Conservation (phyloP, 1,140 invertebrate species). For the Pseudomyrmex cubaensis region DNA sequence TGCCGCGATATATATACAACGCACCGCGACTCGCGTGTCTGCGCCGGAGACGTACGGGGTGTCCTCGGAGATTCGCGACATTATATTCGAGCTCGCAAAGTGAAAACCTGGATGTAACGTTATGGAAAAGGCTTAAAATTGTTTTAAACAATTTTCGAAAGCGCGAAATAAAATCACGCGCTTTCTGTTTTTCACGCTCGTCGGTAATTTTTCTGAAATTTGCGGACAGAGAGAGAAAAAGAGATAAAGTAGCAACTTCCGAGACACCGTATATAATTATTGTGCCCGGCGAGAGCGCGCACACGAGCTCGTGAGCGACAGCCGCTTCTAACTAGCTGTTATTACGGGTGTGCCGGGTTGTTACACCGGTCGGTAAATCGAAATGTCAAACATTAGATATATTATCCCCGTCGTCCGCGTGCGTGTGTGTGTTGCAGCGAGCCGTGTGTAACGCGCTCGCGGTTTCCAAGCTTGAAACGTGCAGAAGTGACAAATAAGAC, state of each 20-base stretch:
- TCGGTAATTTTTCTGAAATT: not conserved
- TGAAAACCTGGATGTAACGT: too few relatives aligned
- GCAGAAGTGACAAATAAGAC: not conserved
- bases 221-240: not conserved
- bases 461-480: not conserved
- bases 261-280: not conserved
- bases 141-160: too few relatives aligned
- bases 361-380: slow-evolving; percentile 34
- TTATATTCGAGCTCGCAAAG: not conserved
- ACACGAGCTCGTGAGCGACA: not conserved
- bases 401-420: not conserved
- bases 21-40: not conserved
- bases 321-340: slow-evolving; percentile 17
- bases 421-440: not conserved
- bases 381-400: slow-evolving; percentile 26
- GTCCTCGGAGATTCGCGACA: not conserved
- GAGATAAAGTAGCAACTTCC: not conserved
- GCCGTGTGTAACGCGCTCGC: not conserved
- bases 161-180: not conserved
- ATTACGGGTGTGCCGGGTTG: slow-evolving; percentile 31
- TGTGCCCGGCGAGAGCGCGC: too few relatives aligned
- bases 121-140: too few relatives aligned
- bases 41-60: not conserved
- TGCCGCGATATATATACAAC: slow-evolving; percentile 10
- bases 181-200: not conserved